A percentile compares a stretch with the other conserved stretches of the same genome.
Evolutionary conservation across 2,888 invertebrate species (phyloP).

Genomic region (Apodemia mormo): DNA sequence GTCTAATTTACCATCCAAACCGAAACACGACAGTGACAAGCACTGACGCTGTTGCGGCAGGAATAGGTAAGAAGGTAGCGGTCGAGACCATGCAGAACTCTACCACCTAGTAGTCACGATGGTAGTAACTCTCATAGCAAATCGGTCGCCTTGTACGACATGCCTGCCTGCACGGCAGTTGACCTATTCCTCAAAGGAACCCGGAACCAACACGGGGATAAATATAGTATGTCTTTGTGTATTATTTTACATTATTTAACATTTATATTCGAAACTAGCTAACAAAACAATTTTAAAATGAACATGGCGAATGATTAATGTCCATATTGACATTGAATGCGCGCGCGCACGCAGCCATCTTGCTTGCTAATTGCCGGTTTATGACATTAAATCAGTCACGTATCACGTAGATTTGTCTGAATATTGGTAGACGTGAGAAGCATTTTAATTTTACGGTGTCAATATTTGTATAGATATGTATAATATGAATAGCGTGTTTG

Average conservation of each 20-base stretch:
- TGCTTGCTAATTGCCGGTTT: slow-evolving; percentile 67
- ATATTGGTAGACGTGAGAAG: slow-evolving; percentile 3
- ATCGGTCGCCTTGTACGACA: too few relatives aligned
- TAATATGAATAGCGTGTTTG: too few relatives aligned
- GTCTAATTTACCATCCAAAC: too few relatives aligned
- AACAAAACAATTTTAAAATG: slow-evolving; percentile 49
- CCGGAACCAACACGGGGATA: neutral
- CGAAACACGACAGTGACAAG: too few relatives aligned
- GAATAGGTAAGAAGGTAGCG: too few relatives aligned
- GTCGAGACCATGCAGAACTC: too few relatives aligned
- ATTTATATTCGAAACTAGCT: neutral
- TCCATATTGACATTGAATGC: slow-evolving; percentile 43
- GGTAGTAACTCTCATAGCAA: too few relatives aligned
- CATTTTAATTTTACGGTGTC: neutral
- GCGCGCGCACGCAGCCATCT: slow-evolving; percentile 59
- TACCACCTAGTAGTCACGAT: too few relatives aligned
- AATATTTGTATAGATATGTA: too few relatives aligned
- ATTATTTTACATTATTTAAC: neutral
- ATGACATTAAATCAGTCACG: slow-evolving; percentile 73
- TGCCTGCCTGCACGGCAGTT: neutral
- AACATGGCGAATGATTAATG: slow-evolving; percentile 76
- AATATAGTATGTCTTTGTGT: too few relatives aligned
- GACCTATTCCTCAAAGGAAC: neutral
- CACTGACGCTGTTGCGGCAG: too few relatives aligned
- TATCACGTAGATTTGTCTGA: slow-evolving; percentile 2